Evolutionary conservation across 1,140 invertebrate genomes (phyloP).

Genomic region (Papilio helenus): DNA sequence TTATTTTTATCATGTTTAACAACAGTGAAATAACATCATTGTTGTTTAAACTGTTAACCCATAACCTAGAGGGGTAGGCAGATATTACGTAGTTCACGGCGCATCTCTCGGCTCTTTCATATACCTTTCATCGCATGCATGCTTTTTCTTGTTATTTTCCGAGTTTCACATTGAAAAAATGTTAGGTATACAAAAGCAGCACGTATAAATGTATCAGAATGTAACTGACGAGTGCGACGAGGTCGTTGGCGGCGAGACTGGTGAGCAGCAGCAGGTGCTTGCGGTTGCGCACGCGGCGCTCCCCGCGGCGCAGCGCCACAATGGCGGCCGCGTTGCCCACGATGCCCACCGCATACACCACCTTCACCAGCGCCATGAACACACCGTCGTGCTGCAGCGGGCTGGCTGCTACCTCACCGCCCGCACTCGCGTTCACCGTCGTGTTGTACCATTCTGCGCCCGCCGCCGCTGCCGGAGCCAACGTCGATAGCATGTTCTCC

Average conservation of each 20-base stretch:
- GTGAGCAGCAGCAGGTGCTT: constrained; percentile 92
- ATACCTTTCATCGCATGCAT: not conserved
- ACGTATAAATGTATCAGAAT: not conserved
- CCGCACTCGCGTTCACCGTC: constrained; percentile 1
- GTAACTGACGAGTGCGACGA: constrained; percentile 87
- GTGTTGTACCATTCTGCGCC: constrained; percentile 2
- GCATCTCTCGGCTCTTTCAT: no score
- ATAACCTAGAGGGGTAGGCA: no score
- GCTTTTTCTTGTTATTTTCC: not conserved
- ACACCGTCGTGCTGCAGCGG: constrained; percentile 23
- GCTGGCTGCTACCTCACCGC: not conserved
- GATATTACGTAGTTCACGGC: no score
- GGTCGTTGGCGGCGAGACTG: constrained; percentile 90
- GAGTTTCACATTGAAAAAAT: not conserved
- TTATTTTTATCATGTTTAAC: no score
- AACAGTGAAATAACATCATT: no score
- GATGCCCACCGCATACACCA: constrained; percentile 76
- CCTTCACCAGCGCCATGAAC: constrained; percentile 50
- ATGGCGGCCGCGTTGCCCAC: constrained; percentile 76
- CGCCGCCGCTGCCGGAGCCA: constrained; percentile 21
- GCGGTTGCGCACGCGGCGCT: constrained; percentile 87
- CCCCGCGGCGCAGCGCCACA: constrained; percentile 68
- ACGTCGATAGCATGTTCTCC: constrained; percentile 33
- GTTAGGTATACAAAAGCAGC: not conserved
- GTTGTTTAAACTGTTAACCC: no score